Evolutionary conservation across 2,888 invertebrate species (phyloP).

Genomic region (Exephanes ischioxanthus): DNA sequence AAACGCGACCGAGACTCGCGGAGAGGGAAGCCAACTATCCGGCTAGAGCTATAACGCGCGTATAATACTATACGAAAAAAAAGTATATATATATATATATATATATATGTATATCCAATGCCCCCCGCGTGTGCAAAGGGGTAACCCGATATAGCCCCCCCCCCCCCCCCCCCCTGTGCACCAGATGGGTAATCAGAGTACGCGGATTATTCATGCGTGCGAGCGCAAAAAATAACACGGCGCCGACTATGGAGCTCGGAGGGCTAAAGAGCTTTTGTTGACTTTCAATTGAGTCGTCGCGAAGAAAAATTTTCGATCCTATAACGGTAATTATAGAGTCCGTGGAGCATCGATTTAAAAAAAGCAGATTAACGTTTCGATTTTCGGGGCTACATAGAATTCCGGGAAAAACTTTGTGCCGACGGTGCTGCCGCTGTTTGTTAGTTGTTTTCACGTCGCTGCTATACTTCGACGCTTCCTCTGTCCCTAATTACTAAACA

Average conservation of each 20-base stretch:
- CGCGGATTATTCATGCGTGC: conserved; percentile 59
- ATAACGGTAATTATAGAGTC: not conserved
- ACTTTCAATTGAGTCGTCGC: not conserved
- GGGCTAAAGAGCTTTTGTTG: conserved; percentile 4
- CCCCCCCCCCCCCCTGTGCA: conserved; percentile 68
- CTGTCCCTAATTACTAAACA: conserved; percentile 74
- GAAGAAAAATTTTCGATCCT: not conserved
- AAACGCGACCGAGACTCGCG: conserved; percentile 18
- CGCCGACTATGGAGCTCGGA: not conserved
- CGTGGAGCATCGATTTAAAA: not conserved
- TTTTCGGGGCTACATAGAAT: not conserved
- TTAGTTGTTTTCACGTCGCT: not conserved
- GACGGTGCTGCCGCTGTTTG: conserved; percentile 27
- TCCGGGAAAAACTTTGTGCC: not conserved
- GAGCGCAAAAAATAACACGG: conserved; percentile 29
- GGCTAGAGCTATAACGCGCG: conserved; percentile 50
- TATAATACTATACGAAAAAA: conserved; percentile 40
- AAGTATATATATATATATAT: conserved; percentile 16
- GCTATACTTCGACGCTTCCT: conserved; percentile 65
- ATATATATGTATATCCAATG: not conserved
- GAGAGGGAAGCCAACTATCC: conserved; percentile 29
- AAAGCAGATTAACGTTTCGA: not conserved
- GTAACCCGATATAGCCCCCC: conserved; percentile 73
- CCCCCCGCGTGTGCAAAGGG: conserved; percentile 56
- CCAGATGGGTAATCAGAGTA: conserved; percentile 78